phyloP scores from a whole-genome alignment of 1,140 invertebrate genomes.

The Phymastichus coffea region DNA sequence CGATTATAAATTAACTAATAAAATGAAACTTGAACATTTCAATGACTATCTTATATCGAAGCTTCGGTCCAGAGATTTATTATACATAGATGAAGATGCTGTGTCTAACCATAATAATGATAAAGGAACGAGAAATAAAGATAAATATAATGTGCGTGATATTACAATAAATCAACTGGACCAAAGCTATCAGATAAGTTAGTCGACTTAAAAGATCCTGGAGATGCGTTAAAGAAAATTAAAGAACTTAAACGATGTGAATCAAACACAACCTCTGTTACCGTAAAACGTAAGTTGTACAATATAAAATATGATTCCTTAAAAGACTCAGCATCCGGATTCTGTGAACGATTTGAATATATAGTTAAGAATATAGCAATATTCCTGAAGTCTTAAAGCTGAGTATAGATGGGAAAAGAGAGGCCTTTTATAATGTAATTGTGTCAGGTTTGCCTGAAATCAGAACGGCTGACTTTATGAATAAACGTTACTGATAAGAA shows the following conservation, averaged over 20 bases:
- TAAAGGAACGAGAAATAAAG: not conserved
- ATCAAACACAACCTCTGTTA: constrained; percentile 18
- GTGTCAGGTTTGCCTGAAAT: constrained; percentile 21
- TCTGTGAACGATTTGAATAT: constrained; percentile 31
- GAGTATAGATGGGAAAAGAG: constrained; percentile 28
- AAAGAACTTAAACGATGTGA: constrained; percentile 32
- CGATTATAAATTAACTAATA: not conserved
- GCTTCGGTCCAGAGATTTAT: constrained; percentile 14
- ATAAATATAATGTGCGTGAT: constrained; percentile 25
- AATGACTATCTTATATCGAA: constrained; percentile 22
- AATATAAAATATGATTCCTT: constrained; percentile 17
- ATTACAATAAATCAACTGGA: constrained; percentile 30
- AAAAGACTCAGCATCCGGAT: constrained; percentile 24
- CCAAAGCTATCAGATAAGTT: constrained; percentile 26
- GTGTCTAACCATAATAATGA: not conserved
- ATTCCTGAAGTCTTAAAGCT: constrained; percentile 6
- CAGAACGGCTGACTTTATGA: constrained; percentile 23
- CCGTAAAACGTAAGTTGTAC: constrained; percentile 24
- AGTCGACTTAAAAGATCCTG: constrained; percentile 19
- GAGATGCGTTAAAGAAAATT: constrained; percentile 25
- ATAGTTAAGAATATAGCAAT: constrained; percentile 24
- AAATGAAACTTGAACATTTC: constrained; percentile 16
- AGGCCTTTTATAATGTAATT: constrained; percentile 31
- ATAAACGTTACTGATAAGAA: constrained; percentile 20
- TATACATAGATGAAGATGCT: constrained; percentile 17